Conservation (phyloP, 92 coral and sea anemone species). For the Parazoanthus swiftii region DNA sequence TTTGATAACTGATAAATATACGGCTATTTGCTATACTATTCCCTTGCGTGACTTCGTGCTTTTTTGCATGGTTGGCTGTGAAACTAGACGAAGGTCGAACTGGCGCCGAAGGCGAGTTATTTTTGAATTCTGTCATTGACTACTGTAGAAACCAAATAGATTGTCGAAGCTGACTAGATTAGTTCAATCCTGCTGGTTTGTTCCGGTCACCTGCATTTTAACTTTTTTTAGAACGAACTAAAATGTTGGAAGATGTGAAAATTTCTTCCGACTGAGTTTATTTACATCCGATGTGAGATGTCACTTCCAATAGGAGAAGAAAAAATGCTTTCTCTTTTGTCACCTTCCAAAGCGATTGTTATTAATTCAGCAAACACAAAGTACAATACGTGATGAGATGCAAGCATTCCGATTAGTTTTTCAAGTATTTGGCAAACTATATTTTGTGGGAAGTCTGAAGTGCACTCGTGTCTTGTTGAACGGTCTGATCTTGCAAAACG, state of each 20-base stretch:
- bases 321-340: background rate
- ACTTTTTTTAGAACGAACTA: background rate
- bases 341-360: background rate
- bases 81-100: background rate
- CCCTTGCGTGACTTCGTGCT: constrained; percentile 14
- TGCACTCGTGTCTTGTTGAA: too few relatives aligned
- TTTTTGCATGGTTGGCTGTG: constrained; percentile 6
- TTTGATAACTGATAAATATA: background rate
- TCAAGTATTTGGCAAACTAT: background rate
- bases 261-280: background rate
- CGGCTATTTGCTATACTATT: background rate
- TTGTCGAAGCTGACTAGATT: background rate
- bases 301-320: too few relatives aligned
- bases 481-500: too few relatives aligned
- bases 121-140: background rate
- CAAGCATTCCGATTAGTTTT: background rate
- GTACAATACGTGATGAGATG: background rate
- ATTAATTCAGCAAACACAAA: background rate
- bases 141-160: background rate
- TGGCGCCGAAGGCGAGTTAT: background rate
- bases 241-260: background rate
- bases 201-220: background rate
- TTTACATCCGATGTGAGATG: background rate
- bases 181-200: constrained; percentile 5
- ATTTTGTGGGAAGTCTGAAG: too few relatives aligned